A percentile compares a stretch with the other conserved stretches of the same genome.
phyloP scores from a whole-genome alignment of 2,888 invertebrate genomes.

The Argynnis bischoffii region DNA sequence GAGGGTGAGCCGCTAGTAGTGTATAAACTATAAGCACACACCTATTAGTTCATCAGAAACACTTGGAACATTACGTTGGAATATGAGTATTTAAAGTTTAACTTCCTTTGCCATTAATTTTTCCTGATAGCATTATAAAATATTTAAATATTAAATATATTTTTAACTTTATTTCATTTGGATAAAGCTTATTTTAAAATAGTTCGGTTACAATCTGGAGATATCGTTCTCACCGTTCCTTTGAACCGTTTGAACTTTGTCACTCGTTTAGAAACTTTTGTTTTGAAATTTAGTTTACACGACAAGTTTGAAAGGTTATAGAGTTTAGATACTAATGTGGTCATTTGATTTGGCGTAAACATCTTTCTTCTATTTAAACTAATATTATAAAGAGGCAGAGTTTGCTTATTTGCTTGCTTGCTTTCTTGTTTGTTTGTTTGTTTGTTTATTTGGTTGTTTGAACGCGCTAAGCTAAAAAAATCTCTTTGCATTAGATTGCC shows the following conservation, averaged over 20 bases:
- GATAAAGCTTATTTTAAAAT: slow-evolving; percentile 8
- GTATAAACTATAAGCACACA: too few species aligned
- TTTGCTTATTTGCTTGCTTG: too few species aligned
- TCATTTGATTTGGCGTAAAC: background rate
- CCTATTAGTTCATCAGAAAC: too few species aligned
- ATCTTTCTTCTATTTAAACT: too few species aligned
- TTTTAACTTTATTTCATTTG: background rate
- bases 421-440: too few species aligned
- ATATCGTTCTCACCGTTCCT: slow-evolving; percentile 6
- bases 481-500: too few species aligned
- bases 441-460: too few species aligned
- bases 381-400: too few species aligned
- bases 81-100: background rate
- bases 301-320: background rate
- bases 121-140: background rate
- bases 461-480: too few species aligned
- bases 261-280: slow-evolving; percentile 20
- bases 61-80: background rate
- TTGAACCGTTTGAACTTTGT: slow-evolving; percentile 27
- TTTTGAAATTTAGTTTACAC: slow-evolving; percentile 19
- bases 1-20: too few species aligned
- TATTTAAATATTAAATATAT: slow-evolving; percentile 4
- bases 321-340: background rate
- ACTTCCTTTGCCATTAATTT: slow-evolving; percentile 4
- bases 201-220: background rate